A percentile compares a stretch with the other conserved stretches of the same genome.
Evolutionary conservation across 2,888 invertebrate species (phyloP).

Genomic region (Stenoptilia bipunctidactyla): DNA sequence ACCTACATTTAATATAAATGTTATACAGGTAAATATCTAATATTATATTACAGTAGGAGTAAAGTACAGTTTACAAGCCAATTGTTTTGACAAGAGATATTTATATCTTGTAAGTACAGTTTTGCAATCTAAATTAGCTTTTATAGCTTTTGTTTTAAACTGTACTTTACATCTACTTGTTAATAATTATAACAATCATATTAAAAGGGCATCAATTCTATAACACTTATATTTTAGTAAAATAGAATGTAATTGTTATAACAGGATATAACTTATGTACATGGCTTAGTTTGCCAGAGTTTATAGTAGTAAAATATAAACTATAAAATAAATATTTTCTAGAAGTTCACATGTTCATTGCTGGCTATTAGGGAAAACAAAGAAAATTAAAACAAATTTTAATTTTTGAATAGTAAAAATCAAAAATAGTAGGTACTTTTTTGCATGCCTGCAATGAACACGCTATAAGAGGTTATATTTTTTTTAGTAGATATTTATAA

Average conservation of each 20-base stretch:
- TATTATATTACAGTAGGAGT: background rate
- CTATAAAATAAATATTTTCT: too few species aligned
- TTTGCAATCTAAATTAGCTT: background rate
- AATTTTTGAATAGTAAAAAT: too few species aligned
- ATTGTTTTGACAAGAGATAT: background rate
- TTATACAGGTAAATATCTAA: background rate
- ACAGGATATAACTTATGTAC: slow-evolving; percentile 68
- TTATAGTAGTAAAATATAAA: background rate
- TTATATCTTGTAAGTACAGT: background rate
- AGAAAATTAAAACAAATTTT: too few species aligned
- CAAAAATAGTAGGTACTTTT: too few species aligned
- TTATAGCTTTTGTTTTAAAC: slow-evolving; percentile 5
- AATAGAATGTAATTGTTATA: slow-evolving; percentile 70
- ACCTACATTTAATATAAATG: slow-evolving; percentile 1
- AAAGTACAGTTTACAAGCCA: background rate
- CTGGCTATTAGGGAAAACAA: too few species aligned
- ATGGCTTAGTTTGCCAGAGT: slow-evolving; percentile 14
- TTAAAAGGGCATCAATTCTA: slow-evolving; percentile 59
- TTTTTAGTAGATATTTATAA: too few species aligned
- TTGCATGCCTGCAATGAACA: too few species aligned
- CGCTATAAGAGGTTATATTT: too few species aligned
- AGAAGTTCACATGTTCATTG: too few species aligned
- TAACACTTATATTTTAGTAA: slow-evolving; percentile 66
- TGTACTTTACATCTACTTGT: slow-evolving; percentile 5
- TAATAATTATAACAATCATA: slow-evolving; percentile 45